phyloP scores from a whole-genome alignment of 2,888 invertebrate genomes.

The Meiosimyza decipiens region DNA sequence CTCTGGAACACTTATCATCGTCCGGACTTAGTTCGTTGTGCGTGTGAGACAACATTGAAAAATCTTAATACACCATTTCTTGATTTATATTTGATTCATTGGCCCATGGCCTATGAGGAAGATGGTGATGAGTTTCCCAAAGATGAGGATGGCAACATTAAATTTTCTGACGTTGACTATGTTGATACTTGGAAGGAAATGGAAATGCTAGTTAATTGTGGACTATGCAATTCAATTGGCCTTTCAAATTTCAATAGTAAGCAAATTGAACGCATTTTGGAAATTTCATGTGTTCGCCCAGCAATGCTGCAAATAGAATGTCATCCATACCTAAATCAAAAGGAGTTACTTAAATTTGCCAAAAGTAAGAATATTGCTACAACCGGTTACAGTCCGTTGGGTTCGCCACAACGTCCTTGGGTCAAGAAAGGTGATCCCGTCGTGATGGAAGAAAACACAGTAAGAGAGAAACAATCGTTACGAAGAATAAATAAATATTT shows the following conservation, averaged over 20 bases:
- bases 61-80: conserved; percentile 81
- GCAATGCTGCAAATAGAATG: conserved; percentile 79
- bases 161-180: conserved; percentile 76
- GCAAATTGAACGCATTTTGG: conserved; percentile 76
- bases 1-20: conserved; percentile 91
- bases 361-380: conserved; percentile 74
- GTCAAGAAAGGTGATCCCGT: conserved; percentile 78
- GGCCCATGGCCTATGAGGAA: conserved; percentile 89
- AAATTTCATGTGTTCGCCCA: conserved; percentile 72
- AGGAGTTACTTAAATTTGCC: conserved; percentile 76
- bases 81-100: conserved; percentile 91
- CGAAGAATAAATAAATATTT: background rate
- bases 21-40: conserved; percentile 78
- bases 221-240: conserved; percentile 76
- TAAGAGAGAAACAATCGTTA: conserved; percentile 60
- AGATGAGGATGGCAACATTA: conserved; percentile 72
- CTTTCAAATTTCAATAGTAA: conserved; percentile 82
- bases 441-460: conserved; percentile 77
- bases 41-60: conserved; percentile 74
- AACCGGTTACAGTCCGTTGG: conserved; percentile 87
- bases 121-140: conserved; percentile 74
- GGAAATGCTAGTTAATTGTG: conserved; percentile 76
- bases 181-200: conserved; percentile 80
- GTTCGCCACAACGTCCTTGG: conserved; percentile 85
- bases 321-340: conserved; percentile 82